Evolutionary conservation across 1,140 invertebrate species (phyloP), one percentile per base, ranked within the genome.

Genomic region (Trichomalopsis sarcophagae): DNA sequence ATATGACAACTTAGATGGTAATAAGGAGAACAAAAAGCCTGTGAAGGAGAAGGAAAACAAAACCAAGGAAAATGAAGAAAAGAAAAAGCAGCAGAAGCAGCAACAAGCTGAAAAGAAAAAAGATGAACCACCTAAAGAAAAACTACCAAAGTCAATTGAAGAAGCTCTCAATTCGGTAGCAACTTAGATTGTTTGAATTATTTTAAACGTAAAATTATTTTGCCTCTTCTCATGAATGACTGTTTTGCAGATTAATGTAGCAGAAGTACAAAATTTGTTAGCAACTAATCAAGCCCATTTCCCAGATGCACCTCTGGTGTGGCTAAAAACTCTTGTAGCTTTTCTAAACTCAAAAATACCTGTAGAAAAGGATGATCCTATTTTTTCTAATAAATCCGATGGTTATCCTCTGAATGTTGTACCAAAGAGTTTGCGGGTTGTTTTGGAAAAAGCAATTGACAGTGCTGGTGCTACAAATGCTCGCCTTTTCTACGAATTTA

Each of bases 61-160:
- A 79, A 89, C 88, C 36, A 94, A 93, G 84, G 92, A 92, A 81
- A 93, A 93, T 87, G 92, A 93, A 74, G 92, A 92, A 66, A 94
- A 93, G 55, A 93, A 93, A 66, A 92, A 90, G 30, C 91, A 92
- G 73, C 91, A 92, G 47, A 91, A 91, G 47, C 88, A 88, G 47
- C 86, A 89, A 83, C 87, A 89, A 47, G 44, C 13, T 81, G 89
- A 91, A 27, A 92, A 92, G 71, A 93, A 92, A 81, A 92, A 93
- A 30, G 87, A 90, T 69, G 88, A 90, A 66, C 88, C 91, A 13
- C 88, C 90, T 13, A 94, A 93, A 84, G 91, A 92, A 85, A 96
- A 96, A 89, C 92, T 92, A 80, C 95, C 95, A 30, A 96, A 96
- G 91, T 95, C 94, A 50, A 92, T 96, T 74, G 96, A 96, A 89